Base-by-base conservation (phyloP, 1,140 invertebrate species). In the Acarapis woodi region DNA sequence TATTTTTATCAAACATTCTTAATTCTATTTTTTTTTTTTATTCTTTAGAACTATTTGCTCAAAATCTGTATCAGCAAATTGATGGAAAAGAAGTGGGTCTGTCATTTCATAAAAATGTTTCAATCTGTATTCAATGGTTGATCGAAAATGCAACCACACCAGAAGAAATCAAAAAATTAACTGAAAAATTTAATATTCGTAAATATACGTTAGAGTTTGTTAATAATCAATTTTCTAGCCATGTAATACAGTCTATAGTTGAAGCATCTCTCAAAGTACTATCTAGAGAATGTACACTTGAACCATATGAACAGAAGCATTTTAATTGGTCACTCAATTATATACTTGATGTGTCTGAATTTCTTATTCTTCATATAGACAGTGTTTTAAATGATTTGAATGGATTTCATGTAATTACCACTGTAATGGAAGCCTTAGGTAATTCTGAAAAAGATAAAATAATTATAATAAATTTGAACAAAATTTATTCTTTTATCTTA, bases 351-450 rank as follows among this genome's bases (percentile, higher is more conserved):
- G 14, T 38, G 4, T 29, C 21, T 6, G 28, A 42, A 23, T 39
- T 42, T 19, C 15, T 38, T 12, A 10, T 35, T 15, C 20, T 18
- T 10, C 20, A 39, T 31, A 12, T 42, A 10, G 20, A 31, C 3
- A 19, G 16, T 2, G 12, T 42, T 6, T 20, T 42, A 4, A 15
- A 18, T 14, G 37, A 39, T 14, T 19, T 21, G 5, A 39, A 36
- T 25, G 41, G 37, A 4, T 24, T 14, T 15, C 41, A 34, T 28
- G 29, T 42, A 3, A 30, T 42, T 32, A 35, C 35, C 15, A 37
- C 32, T 8, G 23, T 24, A 5, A 38, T 42, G n/a, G 41, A 42
- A 36, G 41, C 37, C 14, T 5, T 42, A 2, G 41, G 41, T 20
- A n/a, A n/a, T n/a, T n/a, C n/a, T n/a, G n/a, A n/a, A n/a, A n/a